Evolutionary conservation across 1,140 invertebrate genomes (phyloP).

Genomic region (Heliothis subflexa): DNA sequence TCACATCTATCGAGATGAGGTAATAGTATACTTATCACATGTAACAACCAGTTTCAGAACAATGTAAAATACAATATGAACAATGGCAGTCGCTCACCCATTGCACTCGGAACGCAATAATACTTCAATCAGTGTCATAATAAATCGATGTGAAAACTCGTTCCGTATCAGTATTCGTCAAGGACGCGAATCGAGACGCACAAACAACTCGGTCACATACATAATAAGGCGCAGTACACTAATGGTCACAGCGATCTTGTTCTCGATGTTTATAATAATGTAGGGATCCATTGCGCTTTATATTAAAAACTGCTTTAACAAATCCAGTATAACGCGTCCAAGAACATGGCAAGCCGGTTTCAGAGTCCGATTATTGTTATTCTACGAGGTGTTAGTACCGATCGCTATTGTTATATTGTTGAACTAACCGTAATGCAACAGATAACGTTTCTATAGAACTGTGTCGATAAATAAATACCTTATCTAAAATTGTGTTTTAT

Average conservation of each 20-base stretch:
- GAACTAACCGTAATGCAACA: constrained; percentile 26
- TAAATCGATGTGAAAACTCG: constrained; percentile 63
- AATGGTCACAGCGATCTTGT: not conserved
- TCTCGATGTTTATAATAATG: not conserved
- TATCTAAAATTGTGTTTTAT: constrained; percentile 8
- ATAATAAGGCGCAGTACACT: not conserved
- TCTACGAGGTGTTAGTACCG: constrained; percentile 5
- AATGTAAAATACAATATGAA: constrained; percentile 30
- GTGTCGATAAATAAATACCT: constrained; percentile 15
- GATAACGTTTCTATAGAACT: not conserved
- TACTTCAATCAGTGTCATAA: constrained; percentile 56
- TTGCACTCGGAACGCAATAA: constrained; percentile 33
- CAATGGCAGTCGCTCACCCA: constrained; percentile 32
- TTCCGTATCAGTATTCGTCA: constrained; percentile 51
- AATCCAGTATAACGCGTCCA: not conserved
- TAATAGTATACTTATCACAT: constrained; percentile 20
- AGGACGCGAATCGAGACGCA: constrained; percentile 51
- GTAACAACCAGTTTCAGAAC: constrained; percentile 30
- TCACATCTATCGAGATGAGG: not conserved
- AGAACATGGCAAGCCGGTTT: not conserved
- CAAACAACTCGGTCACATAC: constrained; percentile 39
- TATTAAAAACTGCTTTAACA: not conserved
- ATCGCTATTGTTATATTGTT: constrained; percentile 41
- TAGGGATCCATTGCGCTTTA: constrained; percentile 7
- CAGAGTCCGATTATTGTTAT: not conserved